Base-by-base conservation (phyloP, 2,888 invertebrate genomes). In the Coronaproctus castanopsis region DNA sequence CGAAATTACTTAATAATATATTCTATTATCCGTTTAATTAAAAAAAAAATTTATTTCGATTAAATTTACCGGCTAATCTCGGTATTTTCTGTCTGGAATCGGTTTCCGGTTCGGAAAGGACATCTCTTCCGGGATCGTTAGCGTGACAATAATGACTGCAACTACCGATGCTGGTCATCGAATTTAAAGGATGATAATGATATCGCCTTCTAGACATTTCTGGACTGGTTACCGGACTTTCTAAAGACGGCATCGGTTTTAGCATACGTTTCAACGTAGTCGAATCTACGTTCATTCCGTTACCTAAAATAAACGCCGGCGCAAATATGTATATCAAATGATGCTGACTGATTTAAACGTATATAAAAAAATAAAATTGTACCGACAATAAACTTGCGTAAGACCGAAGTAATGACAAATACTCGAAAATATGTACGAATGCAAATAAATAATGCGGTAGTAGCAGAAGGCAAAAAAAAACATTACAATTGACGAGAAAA, bases 261-360 rank as follows among this genome's bases (percentile, higher is more conserved):
- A 95, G 77, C 88, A 95, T 91, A 64, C 89, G 80, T 72, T 93
- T 92, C 67, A 95, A 76, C 8, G 91, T 91, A 70, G 82, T 85
- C 69, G 85, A 85, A 72, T 89, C 89, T 73, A 83, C 72, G 61
- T 70, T 71, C 63, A 74, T 62, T 54, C 66, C 66, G 23, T 56
- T 60, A 22, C 60, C 57, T 57, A 36, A 1, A 22, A 54, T 5
- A 51, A 21, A 52, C 52, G n/a, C n/a, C n/a, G n/a, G n/a, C n/a
- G n/a, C n/a, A n/a, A n/a, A n/a, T n/a, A n/a, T n/a, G n/a, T n/a
- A n/a, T n/a, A n/a, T n/a, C 57, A 19, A 21, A 57, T n/a, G 20
- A 8, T 22, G 3, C n/a, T 21, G 2, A 1, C 36, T 0, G 18
- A 14, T 53, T 58, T 36, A 52, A 59, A 1, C 2, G 22, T 24